phyloP scores from a whole-genome alignment of 2,113 vertebrate genomes.

The Cairina moschata region DNA sequence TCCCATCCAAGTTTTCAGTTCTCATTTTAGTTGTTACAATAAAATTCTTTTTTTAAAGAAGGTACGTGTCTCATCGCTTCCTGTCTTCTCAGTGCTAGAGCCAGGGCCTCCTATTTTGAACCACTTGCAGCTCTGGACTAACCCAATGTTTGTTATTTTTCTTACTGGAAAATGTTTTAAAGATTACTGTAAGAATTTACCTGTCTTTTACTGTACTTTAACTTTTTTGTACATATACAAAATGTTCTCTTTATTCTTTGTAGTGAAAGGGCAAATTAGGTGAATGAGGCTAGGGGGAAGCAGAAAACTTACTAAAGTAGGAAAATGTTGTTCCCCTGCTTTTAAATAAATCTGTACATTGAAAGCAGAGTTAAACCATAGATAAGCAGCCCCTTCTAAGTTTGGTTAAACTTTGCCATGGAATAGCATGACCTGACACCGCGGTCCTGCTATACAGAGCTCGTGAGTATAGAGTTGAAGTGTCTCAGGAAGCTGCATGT shows the following conservation, averaged over 20 bases:
- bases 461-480: accelerated
- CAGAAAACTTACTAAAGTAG: neutral
- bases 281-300: too few species aligned
- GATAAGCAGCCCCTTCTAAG: neutral
- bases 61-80: neutral
- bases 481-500: accelerated
- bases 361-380: neutral
- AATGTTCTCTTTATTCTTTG: neutral
- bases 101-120: neutral
- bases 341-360: neutral
- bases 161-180: neutral
- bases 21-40: constrained; percentile 83
- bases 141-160: accelerated
- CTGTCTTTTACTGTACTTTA: too few species aligned
- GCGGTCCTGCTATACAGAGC: accelerated
- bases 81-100: neutral
- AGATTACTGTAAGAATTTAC: neutral
- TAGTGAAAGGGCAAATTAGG: accelerated
- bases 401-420: neutral
- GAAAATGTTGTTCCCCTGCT: neutral
- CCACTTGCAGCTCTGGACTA: accelerated
- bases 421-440: accelerated
- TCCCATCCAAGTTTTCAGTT: constrained; percentile 76
- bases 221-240: too few species aligned
- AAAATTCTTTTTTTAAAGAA: constrained; percentile 81